Evolutionary conservation across 2,888 invertebrate species (phyloP), one percentile per base, ranked within the genome.

Genomic region (Aphrophora alni): DNA sequence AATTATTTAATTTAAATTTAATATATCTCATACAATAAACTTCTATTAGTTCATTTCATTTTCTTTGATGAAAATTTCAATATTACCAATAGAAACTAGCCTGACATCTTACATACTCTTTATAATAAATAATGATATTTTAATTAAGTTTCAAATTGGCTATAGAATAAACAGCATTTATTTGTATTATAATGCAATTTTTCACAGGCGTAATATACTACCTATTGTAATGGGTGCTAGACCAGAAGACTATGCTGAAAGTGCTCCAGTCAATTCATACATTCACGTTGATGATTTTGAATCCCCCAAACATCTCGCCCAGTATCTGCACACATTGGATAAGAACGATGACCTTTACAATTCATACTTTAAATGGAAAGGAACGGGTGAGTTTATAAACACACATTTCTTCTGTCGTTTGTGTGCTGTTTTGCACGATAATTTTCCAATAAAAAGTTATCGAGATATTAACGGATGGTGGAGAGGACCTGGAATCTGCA

Each of bases 161-260:
- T n/a, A n/a, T n/a, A n/a, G n/a, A n/a, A n/a, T n/a, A n/a, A n/a
- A n/a, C n/a, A n/a, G n/a, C n/a, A n/a, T n/a, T n/a, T n/a, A n/a
- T n/a, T n/a, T n/a, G n/a, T n/a, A n/a, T n/a, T n/a, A n/a, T n/a
- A n/a, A n/a, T n/a, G n/a, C n/a, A n/a, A n/a, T 27, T 25, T 10
- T 75, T 82, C 82, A 38, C 86, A 94, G 93, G 80, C 93, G 95
- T 85, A 95, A 96, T 88, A 94, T 97, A 71, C 88, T 98, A 84
- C 98, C 98, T 0, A 96, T 98, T 84, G 98, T 97, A 81, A 98
- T 98, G 98, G 98, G 98, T 0, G 98, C 97, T 0, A 93, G 95
- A 72, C 96, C 96, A 0, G 94, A 95, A 81, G 98, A 98, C 88
- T 98, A 98, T 88, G 94, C 93, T 82, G 92, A 94, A 72, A 93